Percentiles rank a stretch among this genome's conserved stretches.
Conservation (phyloP, 2,888 invertebrate genomes). For the Lumbricus terrestris region DNA sequence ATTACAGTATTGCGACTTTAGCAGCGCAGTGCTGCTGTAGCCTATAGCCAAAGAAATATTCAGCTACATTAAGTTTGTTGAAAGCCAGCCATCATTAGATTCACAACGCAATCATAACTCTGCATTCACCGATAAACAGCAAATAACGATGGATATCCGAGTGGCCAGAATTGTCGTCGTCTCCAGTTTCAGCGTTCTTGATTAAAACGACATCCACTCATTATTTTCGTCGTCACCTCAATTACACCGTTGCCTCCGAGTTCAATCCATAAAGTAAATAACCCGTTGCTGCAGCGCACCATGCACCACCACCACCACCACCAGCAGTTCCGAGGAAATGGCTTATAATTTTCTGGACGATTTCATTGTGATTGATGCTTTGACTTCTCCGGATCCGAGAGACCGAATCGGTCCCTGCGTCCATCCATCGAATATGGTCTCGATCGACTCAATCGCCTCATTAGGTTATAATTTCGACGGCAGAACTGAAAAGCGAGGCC, state of each 20-base stretch:
- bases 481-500: neutral
- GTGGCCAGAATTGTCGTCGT: neutral
- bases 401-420: neutral
- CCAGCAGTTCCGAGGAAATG: slow-evolving; percentile 4
- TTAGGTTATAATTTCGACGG: slow-evolving; percentile 12
- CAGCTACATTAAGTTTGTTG: neutral
- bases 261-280: neutral
- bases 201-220: neutral
- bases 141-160: neutral
- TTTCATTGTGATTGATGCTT: slow-evolving; percentile 12
- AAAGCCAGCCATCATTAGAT: neutral
- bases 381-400: neutral
- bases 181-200: neutral
- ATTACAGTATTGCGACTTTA: neutral
- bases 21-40: neutral
- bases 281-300: neutral
- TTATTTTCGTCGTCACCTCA: neutral
- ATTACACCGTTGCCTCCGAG: neutral
- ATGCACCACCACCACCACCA: no score
- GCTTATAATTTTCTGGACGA: slow-evolving; percentile 16
- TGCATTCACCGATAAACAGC: neutral
- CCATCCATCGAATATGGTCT: neutral
- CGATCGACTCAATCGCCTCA: slow-evolving; percentile 12
- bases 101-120: neutral
- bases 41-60: neutral